Evolutionary conservation across 2,888 invertebrate genomes (phyloP), one percentile per base, ranked within the genome.

Genomic region (Platycheirus rosarum): DNA sequence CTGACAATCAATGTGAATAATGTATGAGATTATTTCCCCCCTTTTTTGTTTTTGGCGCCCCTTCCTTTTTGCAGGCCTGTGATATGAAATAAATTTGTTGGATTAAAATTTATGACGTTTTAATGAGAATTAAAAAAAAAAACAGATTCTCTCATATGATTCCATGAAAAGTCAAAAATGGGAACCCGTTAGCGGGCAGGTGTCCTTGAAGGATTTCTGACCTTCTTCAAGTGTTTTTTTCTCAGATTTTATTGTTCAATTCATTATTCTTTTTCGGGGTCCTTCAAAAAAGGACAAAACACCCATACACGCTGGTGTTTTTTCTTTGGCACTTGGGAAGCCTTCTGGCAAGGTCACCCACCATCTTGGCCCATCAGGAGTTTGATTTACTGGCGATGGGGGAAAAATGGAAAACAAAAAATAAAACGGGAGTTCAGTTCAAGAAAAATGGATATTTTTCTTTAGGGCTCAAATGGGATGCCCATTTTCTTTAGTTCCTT

Each of bases 1-100:
- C 40, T 55, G 48, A 46, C 65, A 75, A 80, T 76, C 66, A 76
- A 55, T 66, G 70, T 80, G 70, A 76, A 80, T 76, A 66, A 80
- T 80, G 76, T 62, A 80, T 80, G 60, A 70, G 70, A 71, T 71
- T 71, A 71, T 76, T 79, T 70, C 63, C 66, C 76, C 60, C 66
- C 23, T 53, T 40, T 53, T 66, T 66, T 76, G 32, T 53, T 66
- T 66, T 76, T 37, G 75, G 60, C 73, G 78, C 71, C 44, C 49
- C 63, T 55, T 76, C 49, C 63, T 55, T 76, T 55, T 55, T 37
- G 42, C 6, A 26, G 42, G 29, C 29, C 13, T 11, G 14, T n/a
- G 20, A 20, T 37, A 20, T 55, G 14, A 37, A 55, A 40, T 42
- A n/a, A 44, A 55, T 44, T 60, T 44, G 60, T 29, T 60, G 60